Evolutionary conservation across 2,888 invertebrate species (phyloP).

Genomic region (Pseudanteris insignis): DNA sequence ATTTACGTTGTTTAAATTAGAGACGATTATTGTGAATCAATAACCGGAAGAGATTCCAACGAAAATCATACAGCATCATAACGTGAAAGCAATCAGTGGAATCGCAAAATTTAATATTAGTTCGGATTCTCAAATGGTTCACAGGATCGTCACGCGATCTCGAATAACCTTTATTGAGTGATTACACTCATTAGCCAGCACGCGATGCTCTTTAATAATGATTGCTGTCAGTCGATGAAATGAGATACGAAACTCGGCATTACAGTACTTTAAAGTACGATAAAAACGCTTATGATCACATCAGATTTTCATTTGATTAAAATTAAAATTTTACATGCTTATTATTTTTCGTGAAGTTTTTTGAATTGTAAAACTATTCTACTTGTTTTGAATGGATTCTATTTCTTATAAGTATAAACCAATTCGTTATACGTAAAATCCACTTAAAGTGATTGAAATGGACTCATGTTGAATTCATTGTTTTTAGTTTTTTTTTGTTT

Average conservation of each 20-base stretch:
- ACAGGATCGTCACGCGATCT: constrained; percentile 55
- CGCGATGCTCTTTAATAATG: constrained; percentile 61
- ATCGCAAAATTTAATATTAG: constrained; percentile 62
- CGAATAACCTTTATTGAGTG: constrained; percentile 63
- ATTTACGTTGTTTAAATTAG: no score
- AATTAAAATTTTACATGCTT: no score
- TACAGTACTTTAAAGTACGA: constrained; percentile 7
- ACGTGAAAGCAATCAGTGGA: constrained; percentile 39
- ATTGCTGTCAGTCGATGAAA: constrained; percentile 45
- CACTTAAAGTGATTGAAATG: no score
- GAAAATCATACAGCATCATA: constrained; percentile 3
- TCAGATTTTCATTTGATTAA: no score
- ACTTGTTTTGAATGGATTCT: no score
- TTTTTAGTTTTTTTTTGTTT: no score
- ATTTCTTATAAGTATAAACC: no score
- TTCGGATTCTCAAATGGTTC: constrained; percentile 55
- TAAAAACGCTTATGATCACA: no score
- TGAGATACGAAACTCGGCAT: constrained; percentile 34
- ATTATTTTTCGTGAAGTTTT: no score
- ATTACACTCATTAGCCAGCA: constrained; percentile 66
- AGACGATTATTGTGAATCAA: neutral
- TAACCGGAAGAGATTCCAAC: neutral
- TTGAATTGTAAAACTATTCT: no score
- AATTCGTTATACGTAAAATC: no score
- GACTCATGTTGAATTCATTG: no score